Conservation (phyloP, 2,888 invertebrate species). For the Marronus borbonicus region DNA sequence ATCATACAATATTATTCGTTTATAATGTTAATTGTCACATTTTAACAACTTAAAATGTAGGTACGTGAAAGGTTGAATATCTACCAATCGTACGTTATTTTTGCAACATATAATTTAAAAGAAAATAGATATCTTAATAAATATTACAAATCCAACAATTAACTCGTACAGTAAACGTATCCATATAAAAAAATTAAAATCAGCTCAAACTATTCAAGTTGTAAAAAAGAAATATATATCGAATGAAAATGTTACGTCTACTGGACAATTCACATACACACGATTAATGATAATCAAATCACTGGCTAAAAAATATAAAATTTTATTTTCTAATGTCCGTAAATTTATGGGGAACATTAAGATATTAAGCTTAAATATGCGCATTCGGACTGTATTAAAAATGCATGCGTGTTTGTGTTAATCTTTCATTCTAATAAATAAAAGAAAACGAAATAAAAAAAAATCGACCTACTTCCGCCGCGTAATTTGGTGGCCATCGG, state of each 20-base stretch:
- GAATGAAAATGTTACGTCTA: neutral
- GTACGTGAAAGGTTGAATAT: slow-evolving; percentile 25
- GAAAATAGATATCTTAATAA: slow-evolving; percentile 2
- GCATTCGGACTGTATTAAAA: slow-evolving; percentile 41
- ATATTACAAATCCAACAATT: neutral
- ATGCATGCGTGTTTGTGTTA: slow-evolving; percentile 34
- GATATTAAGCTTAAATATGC: slow-evolving; percentile 39
- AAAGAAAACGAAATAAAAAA: slow-evolving; percentile 19
- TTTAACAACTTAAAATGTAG: slow-evolving; percentile 23
- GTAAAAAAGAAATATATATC: too few relatives aligned
- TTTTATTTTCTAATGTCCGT: neutral
- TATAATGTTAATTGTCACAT: neutral
- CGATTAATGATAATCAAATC: neutral
- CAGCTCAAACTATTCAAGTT: too few relatives aligned
- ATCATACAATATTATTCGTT: neutral
- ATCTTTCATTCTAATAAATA: slow-evolving; percentile 32
- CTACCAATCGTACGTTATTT: neutral
- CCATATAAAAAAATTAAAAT: too few relatives aligned
- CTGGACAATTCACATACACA: neutral
- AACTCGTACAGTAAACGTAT: too few relatives aligned
- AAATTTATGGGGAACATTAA: neutral
- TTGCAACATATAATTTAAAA: slow-evolving; percentile 21
- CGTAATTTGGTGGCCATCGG: slow-evolving; percentile 29
- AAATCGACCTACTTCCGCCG: slow-evolving; percentile 32
- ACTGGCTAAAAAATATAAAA: neutral